phyloP scores from a whole-genome alignment of 1,140 invertebrate species.

The Heliconius congener region DNA sequence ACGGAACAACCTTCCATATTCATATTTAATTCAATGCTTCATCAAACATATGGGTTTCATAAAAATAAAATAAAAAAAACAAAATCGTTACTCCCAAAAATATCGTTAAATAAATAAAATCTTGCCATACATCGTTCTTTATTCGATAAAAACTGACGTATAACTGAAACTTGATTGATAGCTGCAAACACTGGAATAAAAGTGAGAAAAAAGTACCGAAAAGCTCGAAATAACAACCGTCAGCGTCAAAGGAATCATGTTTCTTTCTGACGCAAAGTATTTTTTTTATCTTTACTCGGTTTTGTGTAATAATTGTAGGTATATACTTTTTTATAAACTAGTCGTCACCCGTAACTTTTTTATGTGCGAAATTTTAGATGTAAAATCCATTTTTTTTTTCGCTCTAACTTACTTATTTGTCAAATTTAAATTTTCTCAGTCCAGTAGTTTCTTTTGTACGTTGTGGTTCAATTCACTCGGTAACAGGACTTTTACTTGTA shows the following conservation, averaged over 20 bases:
- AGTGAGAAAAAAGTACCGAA: neutral
- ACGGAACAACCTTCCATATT: neutral
- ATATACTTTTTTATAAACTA: too few species aligned
- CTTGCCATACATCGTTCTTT: slow-evolving; percentile 26
- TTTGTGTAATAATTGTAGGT: neutral
- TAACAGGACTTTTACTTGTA: too few species aligned
- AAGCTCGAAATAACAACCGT: slow-evolving; percentile 6
- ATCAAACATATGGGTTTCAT: neutral
- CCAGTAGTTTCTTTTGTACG: too few species aligned
- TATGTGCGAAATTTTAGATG: too few species aligned
- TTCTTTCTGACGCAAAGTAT: neutral
- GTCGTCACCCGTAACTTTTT: too few species aligned
- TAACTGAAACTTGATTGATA: slow-evolving; percentile 24
- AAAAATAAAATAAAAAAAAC: slow-evolving; percentile 1
- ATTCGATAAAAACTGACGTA: slow-evolving; percentile 22
- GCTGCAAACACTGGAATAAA: slow-evolving; percentile 10
- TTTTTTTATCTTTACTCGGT: neutral
- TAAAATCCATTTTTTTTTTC: too few species aligned
- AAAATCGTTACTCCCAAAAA: slow-evolving; percentile 16
- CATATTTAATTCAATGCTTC: neutral
- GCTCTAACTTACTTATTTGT: too few species aligned
- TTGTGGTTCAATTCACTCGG: too few species aligned
- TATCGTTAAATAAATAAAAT: slow-evolving; percentile 23
- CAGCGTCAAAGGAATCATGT: neutral
- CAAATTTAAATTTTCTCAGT: too few species aligned